Percentiles rank a stretch among this genome's conserved stretches.
phyloP scores from a whole-genome alignment of 2,113 vertebrate species.

The Noctilio leporinus region DNA sequence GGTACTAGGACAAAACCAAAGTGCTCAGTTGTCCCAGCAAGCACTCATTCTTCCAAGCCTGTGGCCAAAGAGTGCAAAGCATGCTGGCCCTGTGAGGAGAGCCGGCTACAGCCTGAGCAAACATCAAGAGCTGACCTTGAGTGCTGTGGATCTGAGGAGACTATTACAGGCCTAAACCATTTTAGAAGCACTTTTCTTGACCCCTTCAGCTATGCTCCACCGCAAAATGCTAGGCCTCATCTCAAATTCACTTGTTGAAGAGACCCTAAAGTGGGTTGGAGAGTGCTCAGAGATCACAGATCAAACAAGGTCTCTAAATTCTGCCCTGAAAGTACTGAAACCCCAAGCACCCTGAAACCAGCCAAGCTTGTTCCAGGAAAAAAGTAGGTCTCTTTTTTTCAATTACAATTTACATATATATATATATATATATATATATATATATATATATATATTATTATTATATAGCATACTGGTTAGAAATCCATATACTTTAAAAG shows the following conservation, averaged over 20 bases:
- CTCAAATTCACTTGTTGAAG: background rate
- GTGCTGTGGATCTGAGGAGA: background rate
- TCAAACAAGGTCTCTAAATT: background rate
- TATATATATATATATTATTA: too few species aligned
- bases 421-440: too few species aligned
- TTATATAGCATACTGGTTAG: background rate
- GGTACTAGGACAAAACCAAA: background rate
- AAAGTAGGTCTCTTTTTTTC: background rate
- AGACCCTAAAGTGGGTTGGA: background rate
- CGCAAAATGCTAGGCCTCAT: background rate
- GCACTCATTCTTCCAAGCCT: background rate
- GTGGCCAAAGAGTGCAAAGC: fast-evolving
- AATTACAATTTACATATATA: background rate
- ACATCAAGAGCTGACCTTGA: background rate
- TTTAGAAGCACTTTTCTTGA: background rate
- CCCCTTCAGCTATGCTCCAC: background rate
- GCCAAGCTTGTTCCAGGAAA: background rate
- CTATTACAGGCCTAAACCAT: background rate
- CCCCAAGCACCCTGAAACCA: background rate
- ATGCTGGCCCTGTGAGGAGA: background rate
- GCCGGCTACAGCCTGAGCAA: background rate
- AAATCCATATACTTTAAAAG: background rate
- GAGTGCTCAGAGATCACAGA: background rate
- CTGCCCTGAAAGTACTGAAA: background rate
- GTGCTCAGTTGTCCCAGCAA: background rate